Evolutionary conservation across 2,113 vertebrate genomes (phyloP).

Genomic region (Pteronura brasiliensis): DNA sequence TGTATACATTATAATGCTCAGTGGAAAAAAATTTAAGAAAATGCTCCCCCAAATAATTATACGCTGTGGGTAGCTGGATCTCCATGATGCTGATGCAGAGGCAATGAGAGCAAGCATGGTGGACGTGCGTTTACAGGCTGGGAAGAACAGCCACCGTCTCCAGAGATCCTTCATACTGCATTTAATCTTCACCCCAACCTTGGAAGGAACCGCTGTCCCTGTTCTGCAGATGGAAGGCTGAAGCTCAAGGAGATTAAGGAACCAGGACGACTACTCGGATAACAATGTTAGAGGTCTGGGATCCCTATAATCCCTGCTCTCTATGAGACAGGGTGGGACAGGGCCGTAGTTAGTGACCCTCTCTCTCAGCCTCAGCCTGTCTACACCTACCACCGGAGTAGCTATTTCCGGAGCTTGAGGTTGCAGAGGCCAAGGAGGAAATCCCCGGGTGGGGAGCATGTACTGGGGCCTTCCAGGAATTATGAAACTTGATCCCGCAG

Average conservation of each 20-base stretch:
- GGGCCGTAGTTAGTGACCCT: neutral
- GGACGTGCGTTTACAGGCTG: accelerated
- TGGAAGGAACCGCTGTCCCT: neutral
- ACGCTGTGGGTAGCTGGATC: neutral
- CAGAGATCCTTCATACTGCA: neutral
- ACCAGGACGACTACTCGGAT: neutral
- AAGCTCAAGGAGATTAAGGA: neutral
- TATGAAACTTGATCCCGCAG: conserved; percentile 65
- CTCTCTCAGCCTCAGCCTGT: conserved; percentile 18
- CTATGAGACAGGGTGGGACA: neutral
- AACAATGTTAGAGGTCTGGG: neutral
- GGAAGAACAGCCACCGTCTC: neutral
- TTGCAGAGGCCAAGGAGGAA: conserved; percentile 76
- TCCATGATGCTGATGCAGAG: neutral
- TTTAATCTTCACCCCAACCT: neutral
- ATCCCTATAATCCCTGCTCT: neutral
- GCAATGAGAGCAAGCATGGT: neutral
- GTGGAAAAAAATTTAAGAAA: neutral
- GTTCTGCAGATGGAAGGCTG: neutral
- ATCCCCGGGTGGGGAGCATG: conserved; percentile 68
- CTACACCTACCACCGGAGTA: conserved; percentile 42
- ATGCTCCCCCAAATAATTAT: neutral
- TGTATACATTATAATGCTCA: neutral
- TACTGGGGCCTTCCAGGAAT: conserved; percentile 77
- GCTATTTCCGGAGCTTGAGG: conserved; percentile 68